Evolutionary conservation across 2,113 vertebrate species (phyloP).

Genomic region (Gymnorhina tibicen): DNA sequence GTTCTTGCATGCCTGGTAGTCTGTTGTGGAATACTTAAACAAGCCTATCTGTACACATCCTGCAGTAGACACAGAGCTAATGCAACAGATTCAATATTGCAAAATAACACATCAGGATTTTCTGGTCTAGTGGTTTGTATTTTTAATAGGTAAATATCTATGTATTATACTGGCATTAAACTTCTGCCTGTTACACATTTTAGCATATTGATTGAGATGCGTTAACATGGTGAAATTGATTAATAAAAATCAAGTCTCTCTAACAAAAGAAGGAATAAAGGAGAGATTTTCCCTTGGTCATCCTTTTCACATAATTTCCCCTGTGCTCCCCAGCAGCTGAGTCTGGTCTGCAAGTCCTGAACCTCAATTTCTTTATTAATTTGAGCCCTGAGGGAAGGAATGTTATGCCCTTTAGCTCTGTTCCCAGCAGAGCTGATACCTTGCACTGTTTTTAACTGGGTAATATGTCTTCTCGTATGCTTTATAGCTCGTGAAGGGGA

Average conservation of each 20-base stretch:
- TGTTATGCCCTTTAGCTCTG: not conserved
- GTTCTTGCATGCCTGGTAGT: not conserved
- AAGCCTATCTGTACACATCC: not conserved
- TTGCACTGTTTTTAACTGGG: not conserved
- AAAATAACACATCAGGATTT: not conserved
- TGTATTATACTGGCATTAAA: not conserved
- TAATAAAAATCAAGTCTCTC: not conserved
- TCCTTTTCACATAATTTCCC: not conserved
- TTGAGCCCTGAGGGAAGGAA: not conserved
- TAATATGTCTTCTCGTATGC: not conserved
- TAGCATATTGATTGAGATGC: not conserved
- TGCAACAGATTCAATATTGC: not conserved
- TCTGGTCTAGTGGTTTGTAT: not conserved
- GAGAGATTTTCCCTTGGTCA: not conserved
- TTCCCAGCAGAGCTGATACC: not conserved
- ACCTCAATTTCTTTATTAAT: not conserved
- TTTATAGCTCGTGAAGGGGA: not conserved
- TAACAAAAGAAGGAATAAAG: not conserved
- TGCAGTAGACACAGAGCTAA: not conserved
- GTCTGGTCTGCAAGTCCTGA: not conserved
- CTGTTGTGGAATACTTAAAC: not conserved
- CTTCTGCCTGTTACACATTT: not conserved
- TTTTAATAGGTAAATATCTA: not conserved
- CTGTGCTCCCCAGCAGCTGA: not conserved
- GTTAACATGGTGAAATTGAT: not conserved